Base-by-base conservation (phyloP, 2,797 vertebrate species). In the Rhabdophis nuchalis region DNA sequence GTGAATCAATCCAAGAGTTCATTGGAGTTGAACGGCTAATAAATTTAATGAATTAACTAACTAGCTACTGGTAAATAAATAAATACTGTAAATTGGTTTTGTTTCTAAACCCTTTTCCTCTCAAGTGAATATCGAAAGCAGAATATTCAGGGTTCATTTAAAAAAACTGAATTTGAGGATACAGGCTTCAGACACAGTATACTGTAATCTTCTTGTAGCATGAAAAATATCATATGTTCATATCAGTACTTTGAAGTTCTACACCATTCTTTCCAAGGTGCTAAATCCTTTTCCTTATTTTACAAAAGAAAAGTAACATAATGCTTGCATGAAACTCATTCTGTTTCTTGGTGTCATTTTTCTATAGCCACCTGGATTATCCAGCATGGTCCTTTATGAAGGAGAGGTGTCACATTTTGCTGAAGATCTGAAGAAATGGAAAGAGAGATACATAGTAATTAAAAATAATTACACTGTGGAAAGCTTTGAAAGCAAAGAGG, bases 401-500 rank as follows among this genome's bases (percentile, higher is more conserved):
- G 98, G 98, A 61, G 96, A 96, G 13, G 89, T 98, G 50, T 93
- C 97, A 56, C 97, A 98, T 92, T 98, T 97, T 89, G 98, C 97
- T 0, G 98, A 98, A 60, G 98, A 98, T 10, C 94, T 96, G 97
- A 98, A 97, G 97, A 99, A 99, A 95, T 99, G 99, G 99, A 98
- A 96, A 95, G 98, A 99, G 61, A 95, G 98, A 95, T 98, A 98
- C 0, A 27, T 98, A 0, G 98, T 99, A 93, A 96, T 99, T 90
- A 98, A 98, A 96, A 98, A 98, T 2, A 98, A 98, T 96, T 98
- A 98, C 96, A 96, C 97, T 50, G 96, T 99, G 97, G 98, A 99
- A 96, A 98, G 97, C 96, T 98, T 99, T 90, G 98, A 98, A 90
- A 98, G 96, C 94, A 97, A 98, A 95, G 98, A 99, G 98, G 99